Evolutionary conservation across 2,797 vertebrate species (phyloP), one percentile per base, ranked within the genome.

Genomic region (Danio aesculapii): DNA sequence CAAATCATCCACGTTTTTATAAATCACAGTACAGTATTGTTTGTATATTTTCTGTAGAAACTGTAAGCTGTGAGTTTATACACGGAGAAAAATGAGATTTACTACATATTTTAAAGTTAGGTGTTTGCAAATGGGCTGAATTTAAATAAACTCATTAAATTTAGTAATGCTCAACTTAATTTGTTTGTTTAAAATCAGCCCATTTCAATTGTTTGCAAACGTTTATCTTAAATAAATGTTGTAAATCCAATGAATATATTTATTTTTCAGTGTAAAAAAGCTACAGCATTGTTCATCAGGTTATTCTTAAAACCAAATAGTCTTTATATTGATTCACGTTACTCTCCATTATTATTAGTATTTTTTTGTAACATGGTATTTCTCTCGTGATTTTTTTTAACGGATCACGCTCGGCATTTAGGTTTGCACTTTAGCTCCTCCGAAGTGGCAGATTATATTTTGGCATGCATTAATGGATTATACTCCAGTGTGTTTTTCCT

Each of bases 371-470:
- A 17, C 19, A 10, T 88, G 84, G 85, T 53, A 80, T 63, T 72
- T 55, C 49, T 41, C 6, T 69, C 47, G 55, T 85, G 73, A 87
- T 89, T 85, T 81, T 78, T 83, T 58, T 43, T 53, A 13, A n/a
- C 52, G 47, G 75, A 61, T 63, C 57, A 49, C 55, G 81, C 43
- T 66, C 59, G 84, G 89, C 89, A 88, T 91, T 93, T 88, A 89
- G 84, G 83, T 90, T 91, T 91, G 83, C 74, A 83, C 87, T 92
- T 90, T 87, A 91, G 88, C 83, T 84, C 84, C 87, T 85, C 86
- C 64, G 70, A 79, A 83, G 89, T 89, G 84, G 86, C 91, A 92
- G 92, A 93, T 94, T 93, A 93, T 92, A 84, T 81, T 77, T 77
- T 81, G 83, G 17, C 16, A 17, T 59, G 84, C 77, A 84, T 87